Evolutionary conservation across 2,888 invertebrate species (phyloP).

Genomic region (Microctonus brassicae): DNA sequence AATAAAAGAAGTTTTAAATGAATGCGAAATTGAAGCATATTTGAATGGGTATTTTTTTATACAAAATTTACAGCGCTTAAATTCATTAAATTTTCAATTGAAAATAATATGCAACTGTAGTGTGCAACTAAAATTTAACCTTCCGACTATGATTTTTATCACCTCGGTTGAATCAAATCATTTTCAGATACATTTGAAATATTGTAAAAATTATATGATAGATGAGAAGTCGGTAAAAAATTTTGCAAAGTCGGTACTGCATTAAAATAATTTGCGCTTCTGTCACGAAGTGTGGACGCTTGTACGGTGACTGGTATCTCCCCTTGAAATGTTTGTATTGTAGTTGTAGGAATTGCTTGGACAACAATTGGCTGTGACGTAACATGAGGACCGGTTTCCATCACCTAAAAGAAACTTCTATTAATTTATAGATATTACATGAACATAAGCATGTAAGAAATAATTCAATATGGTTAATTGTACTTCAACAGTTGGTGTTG

Average conservation of each 20-base stretch:
- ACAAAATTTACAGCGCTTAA: no score
- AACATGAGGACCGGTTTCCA: constrained; percentile 59
- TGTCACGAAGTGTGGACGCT: constrained; percentile 58
- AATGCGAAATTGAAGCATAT: no score
- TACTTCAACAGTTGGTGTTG: constrained; percentile 41
- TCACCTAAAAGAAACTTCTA: constrained; percentile 50
- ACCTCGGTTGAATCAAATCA: constrained; percentile 61
- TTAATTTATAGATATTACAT: background rate
- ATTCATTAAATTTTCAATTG: no score
- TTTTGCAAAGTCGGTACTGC: constrained; percentile 59
- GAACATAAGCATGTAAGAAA: constrained; percentile 24
- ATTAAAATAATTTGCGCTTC: constrained; percentile 60
- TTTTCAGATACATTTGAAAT: constrained; percentile 61
- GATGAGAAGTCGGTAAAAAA: constrained; percentile 59
- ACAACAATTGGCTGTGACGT: constrained; percentile 63
- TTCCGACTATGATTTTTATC: no score
- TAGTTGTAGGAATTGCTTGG: constrained; percentile 56
- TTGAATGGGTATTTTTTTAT: no score
- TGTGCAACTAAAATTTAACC: no score
- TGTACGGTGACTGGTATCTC: constrained; percentile 50
- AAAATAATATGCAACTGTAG: constrained; percentile 1
- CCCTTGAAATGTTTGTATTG: constrained; percentile 58
- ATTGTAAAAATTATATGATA: constrained; percentile 67
- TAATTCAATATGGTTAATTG: constrained; percentile 10
- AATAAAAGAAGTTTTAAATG: no score